Evolutionary conservation across 2,797 vertebrate species (phyloP).

Genomic region (Hemibagrus guttatus): DNA sequence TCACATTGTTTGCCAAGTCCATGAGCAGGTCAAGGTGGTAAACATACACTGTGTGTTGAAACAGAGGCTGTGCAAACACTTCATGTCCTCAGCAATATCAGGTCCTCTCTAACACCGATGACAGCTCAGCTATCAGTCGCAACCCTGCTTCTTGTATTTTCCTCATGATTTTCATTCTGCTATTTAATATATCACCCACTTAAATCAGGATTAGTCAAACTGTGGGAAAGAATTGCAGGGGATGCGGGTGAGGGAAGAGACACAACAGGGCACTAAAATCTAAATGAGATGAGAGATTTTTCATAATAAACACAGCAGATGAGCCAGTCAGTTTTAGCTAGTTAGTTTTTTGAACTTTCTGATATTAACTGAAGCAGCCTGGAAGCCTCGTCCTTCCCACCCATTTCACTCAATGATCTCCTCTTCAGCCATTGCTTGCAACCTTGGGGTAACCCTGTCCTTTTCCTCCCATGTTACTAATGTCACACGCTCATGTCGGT

Average conservation of each 20-base stretch:
- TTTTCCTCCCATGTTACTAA: no score
- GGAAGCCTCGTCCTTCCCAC: neutral
- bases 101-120: neutral
- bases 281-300: neutral
- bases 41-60: constrained; percentile 21
- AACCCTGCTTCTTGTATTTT: neutral
- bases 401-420: neutral
- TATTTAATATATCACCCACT: neutral
- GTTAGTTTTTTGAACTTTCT: no score
- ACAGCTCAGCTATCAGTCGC: neutral
- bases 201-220: neutral
- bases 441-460: no score
- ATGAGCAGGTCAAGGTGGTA: constrained; percentile 14
- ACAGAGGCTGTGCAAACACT: constrained; percentile 18
- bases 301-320: neutral
- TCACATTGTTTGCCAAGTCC: constrained; percentile 6
- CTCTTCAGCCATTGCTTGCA: no score
- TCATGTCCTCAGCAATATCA: neutral
- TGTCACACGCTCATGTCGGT: no score
- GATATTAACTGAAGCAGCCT: neutral
- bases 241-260: neutral
- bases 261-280: neutral
- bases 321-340: neutral
- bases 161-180: neutral
- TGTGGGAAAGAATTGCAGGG: neutral